These are phyloP conservation scores for Coptodon bakossiorum DNA, from an alignment of 2,113 vertebrate species.

Conservation along the genomic window DNA sequence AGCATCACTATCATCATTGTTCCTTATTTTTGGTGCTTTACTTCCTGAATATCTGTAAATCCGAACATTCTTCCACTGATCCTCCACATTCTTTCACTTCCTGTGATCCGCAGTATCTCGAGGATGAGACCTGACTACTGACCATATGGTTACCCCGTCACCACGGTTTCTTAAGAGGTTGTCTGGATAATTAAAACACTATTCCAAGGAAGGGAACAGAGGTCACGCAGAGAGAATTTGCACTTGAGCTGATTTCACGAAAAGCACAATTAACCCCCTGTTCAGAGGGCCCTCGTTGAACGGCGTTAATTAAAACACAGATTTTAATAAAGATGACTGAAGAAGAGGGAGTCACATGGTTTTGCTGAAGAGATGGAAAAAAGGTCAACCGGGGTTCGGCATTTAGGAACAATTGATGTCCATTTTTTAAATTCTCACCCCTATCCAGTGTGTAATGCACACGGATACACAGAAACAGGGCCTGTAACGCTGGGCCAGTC, in stretches of 20 bases:
- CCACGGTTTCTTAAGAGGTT: not conserved
- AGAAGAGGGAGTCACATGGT: not conserved
- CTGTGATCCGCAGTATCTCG: not conserved
- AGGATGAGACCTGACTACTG: not conserved
- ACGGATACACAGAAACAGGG: not conserved
- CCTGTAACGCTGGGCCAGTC: not conserved
- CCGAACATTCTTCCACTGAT: not conserved
- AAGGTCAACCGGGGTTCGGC: not conserved
- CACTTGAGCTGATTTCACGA: constrained; percentile 19
- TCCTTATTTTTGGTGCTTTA: not conserved
- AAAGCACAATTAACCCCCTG: constrained; percentile 29
- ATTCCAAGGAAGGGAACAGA: not conserved
- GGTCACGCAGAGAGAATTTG: constrained; percentile 1
- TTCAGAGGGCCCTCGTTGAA: not conserved
- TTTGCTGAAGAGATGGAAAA: not conserved
- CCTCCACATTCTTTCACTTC: not conserved
- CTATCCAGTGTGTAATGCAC: not conserved
- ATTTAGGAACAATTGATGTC: not conserved
- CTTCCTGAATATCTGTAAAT: not conserved
- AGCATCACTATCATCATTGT: not conserved
- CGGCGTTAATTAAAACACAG: constrained; percentile 36
- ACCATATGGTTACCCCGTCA: constrained; percentile 7
- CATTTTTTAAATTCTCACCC: not conserved
- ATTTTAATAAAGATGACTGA: constrained; percentile 2
- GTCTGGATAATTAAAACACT: constrained; percentile 38